Evolutionary conservation across 2,888 invertebrate species (phyloP).

Genomic region (Meteorus colon): DNA sequence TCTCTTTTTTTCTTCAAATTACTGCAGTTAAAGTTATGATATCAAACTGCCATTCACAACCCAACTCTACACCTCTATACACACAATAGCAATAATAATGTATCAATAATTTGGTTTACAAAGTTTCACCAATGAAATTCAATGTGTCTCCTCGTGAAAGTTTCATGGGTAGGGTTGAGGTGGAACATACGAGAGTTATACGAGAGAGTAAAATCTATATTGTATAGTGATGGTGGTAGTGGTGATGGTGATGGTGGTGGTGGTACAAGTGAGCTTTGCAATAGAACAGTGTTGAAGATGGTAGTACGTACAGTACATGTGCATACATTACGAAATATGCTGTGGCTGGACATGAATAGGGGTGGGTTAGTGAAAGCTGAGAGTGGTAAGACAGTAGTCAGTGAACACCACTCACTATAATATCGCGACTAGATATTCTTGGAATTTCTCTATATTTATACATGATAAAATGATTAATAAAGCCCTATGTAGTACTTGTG

Average conservation of each 20-base stretch:
- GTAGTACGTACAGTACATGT: not conserved
- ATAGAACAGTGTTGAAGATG: not conserved
- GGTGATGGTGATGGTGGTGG: not conserved
- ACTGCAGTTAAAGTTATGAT: slow-evolving; percentile 5
- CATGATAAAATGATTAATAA: not conserved
- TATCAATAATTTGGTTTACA: slow-evolving; percentile 5
- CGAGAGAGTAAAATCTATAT: not conserved
- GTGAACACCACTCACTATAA: not conserved
- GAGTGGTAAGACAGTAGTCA: not conserved
- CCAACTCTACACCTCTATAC: not conserved
- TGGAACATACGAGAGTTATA: slow-evolving; percentile 2
- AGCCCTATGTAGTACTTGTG: not conserved
- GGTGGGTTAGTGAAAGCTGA: not conserved
- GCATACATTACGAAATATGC: not conserved
- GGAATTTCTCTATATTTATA: not conserved
- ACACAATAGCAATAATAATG: slow-evolving; percentile 9
- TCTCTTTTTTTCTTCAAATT: too few species aligned
- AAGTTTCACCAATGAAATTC: slow-evolving; percentile 10
- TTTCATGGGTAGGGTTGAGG: not conserved
- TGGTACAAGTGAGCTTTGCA: not conserved
- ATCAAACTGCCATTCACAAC: not conserved
- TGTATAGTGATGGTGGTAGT: not conserved
- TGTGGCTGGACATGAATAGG: not conserved
- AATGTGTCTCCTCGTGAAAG: slow-evolving; percentile 2
- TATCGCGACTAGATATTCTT: not conserved